Conservation (phyloP, 2,888 invertebrate genomes). For the Galeopsomyia nigrocyanea region DNA sequence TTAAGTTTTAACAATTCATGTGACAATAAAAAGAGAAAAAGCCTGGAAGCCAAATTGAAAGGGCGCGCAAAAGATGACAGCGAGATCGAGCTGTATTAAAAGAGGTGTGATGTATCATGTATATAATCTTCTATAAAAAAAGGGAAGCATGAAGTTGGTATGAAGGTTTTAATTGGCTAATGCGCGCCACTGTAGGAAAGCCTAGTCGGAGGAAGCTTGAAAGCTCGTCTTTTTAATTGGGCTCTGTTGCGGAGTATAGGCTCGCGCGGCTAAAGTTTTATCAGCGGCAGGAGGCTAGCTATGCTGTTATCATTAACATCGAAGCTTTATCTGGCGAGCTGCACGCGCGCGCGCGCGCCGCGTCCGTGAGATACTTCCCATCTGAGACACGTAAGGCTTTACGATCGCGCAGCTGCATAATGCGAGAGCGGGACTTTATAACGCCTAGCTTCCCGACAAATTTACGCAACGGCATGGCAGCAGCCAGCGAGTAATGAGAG, state of each 20-base stretch:
- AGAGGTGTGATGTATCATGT: not conserved
- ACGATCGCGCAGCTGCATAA: conserved; percentile 29
- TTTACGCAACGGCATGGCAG: conserved; percentile 12
- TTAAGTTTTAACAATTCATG: too few species aligned
- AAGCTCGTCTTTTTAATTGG: conserved; percentile 20
- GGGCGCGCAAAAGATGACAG: too few species aligned
- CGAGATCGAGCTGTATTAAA: not conserved
- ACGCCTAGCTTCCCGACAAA: conserved; percentile 22
- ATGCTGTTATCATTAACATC: not conserved
- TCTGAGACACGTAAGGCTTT: conserved; percentile 17
- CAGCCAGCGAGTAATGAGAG: conserved; percentile 25
- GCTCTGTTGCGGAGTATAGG: conserved; percentile 8
- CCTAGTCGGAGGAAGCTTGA: not conserved
- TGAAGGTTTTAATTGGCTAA: too few species aligned
- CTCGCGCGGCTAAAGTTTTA: conserved; percentile 10
- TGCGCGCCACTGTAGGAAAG: too few species aligned
- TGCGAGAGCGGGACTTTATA: not conserved
- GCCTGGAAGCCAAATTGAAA: too few species aligned
- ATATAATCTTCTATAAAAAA: too few species aligned
- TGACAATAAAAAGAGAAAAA: too few species aligned
- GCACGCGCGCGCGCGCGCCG: not conserved
- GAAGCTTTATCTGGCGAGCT: not conserved
- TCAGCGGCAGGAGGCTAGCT: not conserved
- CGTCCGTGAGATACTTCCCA: conserved; percentile 8
- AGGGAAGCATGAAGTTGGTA: conserved; percentile 17